Base-by-base conservation (phyloP, 1,140 invertebrate species). In the Belonocnema kinseyi region DNA sequence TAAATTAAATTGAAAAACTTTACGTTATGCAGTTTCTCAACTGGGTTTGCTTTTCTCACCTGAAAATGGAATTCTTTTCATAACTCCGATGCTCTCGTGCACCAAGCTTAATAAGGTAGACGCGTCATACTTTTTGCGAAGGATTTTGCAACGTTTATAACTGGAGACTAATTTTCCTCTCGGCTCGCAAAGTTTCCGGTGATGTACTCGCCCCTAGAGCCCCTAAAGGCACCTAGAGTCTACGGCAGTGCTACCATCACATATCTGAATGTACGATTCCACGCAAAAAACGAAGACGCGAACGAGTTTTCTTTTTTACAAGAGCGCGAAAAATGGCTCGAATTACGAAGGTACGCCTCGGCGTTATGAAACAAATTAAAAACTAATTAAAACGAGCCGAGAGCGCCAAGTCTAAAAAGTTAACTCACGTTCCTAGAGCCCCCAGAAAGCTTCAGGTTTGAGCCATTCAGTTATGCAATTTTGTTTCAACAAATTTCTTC, bases 361-460 rank as follows among this genome's bases (percentile, higher is more conserved):
- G 80, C 82, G 83, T 88, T 87, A 86, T 70, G 81, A 81, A 88
- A 88, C 85, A 88, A 88, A 88, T 88, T 88, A 88, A 88, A 88
- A 88, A 88, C 82, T 88, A 88, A 88, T 88, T 88, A 88, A 87
- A 88, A 88, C 85, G 86, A 85, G 53, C 82, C 61, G 77, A 77
- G 56, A 40, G 16, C 56, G 46, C 46, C 13, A 21, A 51, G 61
- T 56, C 52, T 74, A 54, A 54, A 53, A 53, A 53, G 52, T 16
- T 7, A 14, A 10, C 40, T 46, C 40, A 46, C 40, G 40, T 53
- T 53, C 13, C 52, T 6, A 53, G 13, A 53, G 6, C 1, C 13
- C 13, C 7, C 13, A 16, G 12, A 12, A 53, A 53, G 52, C 52
- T n/a, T n/a, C 1, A 53, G 3, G 12, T 7, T 53, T 17, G 52